Percentiles rank a stretch among this genome's conserved stretches.
Evolutionary conservation across 2,113 vertebrate genomes (phyloP).

Genomic region (Strix aluco): DNA sequence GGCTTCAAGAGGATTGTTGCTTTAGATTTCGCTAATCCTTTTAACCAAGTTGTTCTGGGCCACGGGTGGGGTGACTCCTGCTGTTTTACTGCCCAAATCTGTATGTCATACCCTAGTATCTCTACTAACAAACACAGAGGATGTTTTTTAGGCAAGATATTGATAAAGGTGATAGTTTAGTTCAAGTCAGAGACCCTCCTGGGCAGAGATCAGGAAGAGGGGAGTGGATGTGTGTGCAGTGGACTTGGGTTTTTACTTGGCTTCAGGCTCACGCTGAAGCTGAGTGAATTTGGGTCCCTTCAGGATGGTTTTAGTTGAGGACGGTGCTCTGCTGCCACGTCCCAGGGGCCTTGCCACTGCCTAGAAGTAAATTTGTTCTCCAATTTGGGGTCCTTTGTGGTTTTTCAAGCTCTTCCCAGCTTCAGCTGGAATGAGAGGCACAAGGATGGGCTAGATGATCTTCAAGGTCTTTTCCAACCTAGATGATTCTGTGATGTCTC

Average conservation of each 20-base stretch:
- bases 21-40: not conserved
- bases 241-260: not conserved
- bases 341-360: not conserved
- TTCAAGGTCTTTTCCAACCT: no score
- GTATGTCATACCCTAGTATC: accelerated
- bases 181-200: not conserved
- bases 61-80: not conserved
- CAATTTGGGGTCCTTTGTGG: accelerated
- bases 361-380: not conserved
- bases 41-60: not conserved
- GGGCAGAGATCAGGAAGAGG: not conserved
- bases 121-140: not conserved
- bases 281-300: not conserved
- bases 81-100: not conserved
- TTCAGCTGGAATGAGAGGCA: not conserved
- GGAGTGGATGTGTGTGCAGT: accelerated
- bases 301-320: not conserved
- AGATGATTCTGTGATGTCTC: not conserved
- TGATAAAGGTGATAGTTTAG: not conserved
- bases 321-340: not conserved
- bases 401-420: not conserved
- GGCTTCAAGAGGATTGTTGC: not conserved
- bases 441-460: no score
- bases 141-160: accelerated
- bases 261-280: not conserved